phyloP scores from a whole-genome alignment of 2,888 invertebrate species.

The Vanessa cardui region DNA sequence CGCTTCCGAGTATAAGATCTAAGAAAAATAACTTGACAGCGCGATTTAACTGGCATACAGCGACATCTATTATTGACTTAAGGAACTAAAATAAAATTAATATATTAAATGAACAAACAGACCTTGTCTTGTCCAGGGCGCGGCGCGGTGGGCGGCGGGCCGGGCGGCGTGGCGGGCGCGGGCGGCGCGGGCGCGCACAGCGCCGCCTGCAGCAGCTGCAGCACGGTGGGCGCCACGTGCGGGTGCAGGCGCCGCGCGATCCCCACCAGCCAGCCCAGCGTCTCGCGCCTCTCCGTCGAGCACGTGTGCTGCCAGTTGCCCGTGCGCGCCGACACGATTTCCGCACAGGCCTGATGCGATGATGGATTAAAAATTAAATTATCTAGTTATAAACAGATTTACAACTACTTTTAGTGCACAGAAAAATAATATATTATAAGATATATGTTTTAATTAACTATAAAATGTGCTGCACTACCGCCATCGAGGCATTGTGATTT shows the following conservation, averaged over 20 bases:
- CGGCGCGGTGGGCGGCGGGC: slow-evolving; percentile 29
- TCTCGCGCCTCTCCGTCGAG: slow-evolving; percentile 85
- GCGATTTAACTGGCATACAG: too few relatives aligned
- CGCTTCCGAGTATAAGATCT: too few relatives aligned
- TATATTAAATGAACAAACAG: too few relatives aligned
- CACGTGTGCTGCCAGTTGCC: slow-evolving; percentile 98
- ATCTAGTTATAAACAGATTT: not conserved
- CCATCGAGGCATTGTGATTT: too few relatives aligned
- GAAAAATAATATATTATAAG: too few relatives aligned
- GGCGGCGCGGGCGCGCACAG: slow-evolving; percentile 82
- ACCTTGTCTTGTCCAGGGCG: slow-evolving; percentile 17
- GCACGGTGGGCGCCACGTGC: slow-evolving; percentile 94
- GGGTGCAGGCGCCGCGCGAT: slow-evolving; percentile 94
- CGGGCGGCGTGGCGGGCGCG: slow-evolving; percentile 28
- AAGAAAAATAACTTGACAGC: too few relatives aligned
- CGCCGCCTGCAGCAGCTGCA: slow-evolving; percentile 95
- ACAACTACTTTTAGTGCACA: not conserved
- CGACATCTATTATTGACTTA: too few relatives aligned
- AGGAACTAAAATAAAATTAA: too few relatives aligned
- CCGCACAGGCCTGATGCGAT: slow-evolving; percentile 87
- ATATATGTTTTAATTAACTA: too few relatives aligned
- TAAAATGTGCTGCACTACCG: too few relatives aligned
- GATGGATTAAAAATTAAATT: not conserved
- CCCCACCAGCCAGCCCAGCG: slow-evolving; percentile 91
- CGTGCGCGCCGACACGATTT: slow-evolving; percentile 94